phyloP scores from a whole-genome alignment of 2,797 vertebrate species.

The Varecia variegata region DNA sequence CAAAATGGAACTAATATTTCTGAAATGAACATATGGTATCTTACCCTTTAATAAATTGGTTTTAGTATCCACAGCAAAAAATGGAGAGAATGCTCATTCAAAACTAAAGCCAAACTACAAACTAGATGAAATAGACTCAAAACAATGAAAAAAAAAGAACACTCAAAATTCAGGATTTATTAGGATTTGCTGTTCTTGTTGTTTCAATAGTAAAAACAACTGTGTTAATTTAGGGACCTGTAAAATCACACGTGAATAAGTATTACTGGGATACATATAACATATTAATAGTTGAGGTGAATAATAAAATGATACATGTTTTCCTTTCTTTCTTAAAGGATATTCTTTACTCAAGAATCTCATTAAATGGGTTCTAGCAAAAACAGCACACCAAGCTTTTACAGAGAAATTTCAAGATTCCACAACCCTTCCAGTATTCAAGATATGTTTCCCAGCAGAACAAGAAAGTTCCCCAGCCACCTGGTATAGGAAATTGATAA shows the following conservation, averaged over 20 bases:
- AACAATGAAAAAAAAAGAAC: background rate
- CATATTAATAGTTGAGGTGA: background rate
- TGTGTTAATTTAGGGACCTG: background rate
- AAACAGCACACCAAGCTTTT: background rate
- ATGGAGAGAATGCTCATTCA: background rate
- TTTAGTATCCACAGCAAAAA: constrained; percentile 59
- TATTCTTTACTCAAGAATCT: background rate
- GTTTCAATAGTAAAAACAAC: background rate
- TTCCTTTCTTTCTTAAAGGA: background rate
- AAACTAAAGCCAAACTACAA: constrained; percentile 22
- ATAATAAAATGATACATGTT: background rate
- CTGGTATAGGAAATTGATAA: background rate
- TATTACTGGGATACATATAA: background rate
- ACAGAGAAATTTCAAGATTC: background rate
- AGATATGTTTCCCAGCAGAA: background rate
- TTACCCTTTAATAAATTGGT: constrained; percentile 64
- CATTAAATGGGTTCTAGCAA: background rate
- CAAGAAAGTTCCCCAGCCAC: background rate
- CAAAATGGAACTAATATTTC: constrained; percentile 52
- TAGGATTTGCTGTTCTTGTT: background rate
- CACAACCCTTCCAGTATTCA: background rate
- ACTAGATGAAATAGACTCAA: constrained; percentile 30
- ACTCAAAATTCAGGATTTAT: background rate
- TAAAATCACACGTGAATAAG: background rate
- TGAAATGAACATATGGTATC: constrained; percentile 62